Conservation (phyloP, 2,113 vertebrate genomes). For the Saguinus imperator region DNA sequence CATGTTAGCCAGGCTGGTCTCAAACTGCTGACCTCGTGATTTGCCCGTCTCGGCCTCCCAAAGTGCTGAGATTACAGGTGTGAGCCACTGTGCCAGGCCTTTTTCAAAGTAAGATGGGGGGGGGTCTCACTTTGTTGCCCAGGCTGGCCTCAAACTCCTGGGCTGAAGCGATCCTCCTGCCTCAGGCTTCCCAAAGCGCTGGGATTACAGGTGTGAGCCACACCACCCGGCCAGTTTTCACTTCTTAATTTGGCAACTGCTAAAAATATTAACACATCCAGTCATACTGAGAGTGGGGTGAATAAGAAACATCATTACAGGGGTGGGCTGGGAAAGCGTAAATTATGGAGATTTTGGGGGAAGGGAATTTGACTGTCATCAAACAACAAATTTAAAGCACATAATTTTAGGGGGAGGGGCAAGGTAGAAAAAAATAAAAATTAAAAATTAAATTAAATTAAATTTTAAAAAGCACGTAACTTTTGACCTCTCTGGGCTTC, state of each 20-base stretch:
- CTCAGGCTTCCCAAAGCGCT: not conserved
- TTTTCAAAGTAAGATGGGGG: not conserved
- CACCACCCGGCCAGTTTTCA: not conserved
- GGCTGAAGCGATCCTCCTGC: not conserved
- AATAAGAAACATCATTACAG: not conserved
- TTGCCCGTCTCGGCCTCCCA: no score
- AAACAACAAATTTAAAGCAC: not conserved
- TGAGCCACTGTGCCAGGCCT: not conserved
- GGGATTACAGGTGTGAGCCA: not conserved
- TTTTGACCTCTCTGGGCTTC: accelerated
- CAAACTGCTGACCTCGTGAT: no score
- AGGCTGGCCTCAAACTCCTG: not conserved
- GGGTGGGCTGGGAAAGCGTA: not conserved
- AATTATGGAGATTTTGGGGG: not conserved
- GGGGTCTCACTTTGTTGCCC: not conserved
- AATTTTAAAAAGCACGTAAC: not conserved
- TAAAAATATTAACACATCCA: not conserved
- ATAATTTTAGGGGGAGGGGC: not conserved
- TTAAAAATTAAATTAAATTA: no score
- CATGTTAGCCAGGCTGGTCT: no score
- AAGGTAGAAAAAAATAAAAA: no score
- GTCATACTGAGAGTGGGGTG: not conserved
- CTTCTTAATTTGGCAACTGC: not conserved
- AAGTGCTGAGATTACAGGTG: no score
- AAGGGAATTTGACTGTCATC: not conserved